Base-by-base conservation (phyloP, 2,113 vertebrate species). In the Columba janthina region DNA sequence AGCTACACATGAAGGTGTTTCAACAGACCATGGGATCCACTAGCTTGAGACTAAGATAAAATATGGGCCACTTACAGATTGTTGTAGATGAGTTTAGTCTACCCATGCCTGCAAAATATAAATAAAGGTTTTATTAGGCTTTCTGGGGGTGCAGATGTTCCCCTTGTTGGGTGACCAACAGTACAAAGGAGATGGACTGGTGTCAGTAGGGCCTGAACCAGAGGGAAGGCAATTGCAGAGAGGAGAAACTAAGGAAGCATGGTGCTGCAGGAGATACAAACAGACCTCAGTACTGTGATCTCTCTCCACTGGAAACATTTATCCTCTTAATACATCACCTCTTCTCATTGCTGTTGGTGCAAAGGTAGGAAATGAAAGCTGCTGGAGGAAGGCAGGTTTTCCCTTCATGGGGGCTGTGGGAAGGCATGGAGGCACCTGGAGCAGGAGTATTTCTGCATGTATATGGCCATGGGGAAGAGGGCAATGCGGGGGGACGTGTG, bases 401-500 rank as follows among this genome's bases (percentile, higher is more conserved):
- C 40, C 4, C 14, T 81, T 70, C 5, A 1, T 29, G 15, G 24
- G 4, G 11, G 5, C 8, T 28, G 12, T 57, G 57, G 38, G 29
- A 71, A 92, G 14, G 8, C 0, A 0, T 24, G 32, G 10, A 83
- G 36, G 26, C 28, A 53, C 11, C 17, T 13, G 9, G 20, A 70
- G 28, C 24, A 9, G 42, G 61, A 89, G 6, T 24, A 36, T 61
- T 93, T 89, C 44, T 28, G 17, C 1, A 0, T 34, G 15, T 19
- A 4, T 78, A 4, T 8, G 34, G 29, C 29, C 2, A 1, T n/a
- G 32, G 38, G 76, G 34, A 87, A 94, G 51, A 80, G 21, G 17
- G 11, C 0, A 0, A 26, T 21, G 7, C 12, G 32, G 29, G 66
- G 14, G 3, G 4, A 12, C 18, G 2, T 50, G 22, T 77, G 22